Evolutionary conservation across 2,113 vertebrate species (phyloP), one percentile per base, ranked within the genome.

Genomic region (Chascanopsetta lugubris): DNA sequence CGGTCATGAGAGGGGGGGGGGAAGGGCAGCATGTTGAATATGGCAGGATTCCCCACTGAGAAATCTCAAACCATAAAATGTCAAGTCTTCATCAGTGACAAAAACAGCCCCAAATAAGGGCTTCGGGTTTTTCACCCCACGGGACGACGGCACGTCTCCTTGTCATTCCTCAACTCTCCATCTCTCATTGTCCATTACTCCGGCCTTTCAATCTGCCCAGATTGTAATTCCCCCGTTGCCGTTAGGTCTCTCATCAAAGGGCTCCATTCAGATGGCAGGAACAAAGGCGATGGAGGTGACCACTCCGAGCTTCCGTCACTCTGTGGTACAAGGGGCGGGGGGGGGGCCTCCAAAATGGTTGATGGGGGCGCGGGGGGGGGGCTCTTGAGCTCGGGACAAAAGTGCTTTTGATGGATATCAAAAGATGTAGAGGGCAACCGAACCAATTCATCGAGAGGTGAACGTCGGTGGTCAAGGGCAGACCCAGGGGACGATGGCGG

Each of bases 281-380:
- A 93, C 91, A 93, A 92, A 89, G 86, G 84, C 76, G 85, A 91
- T 57, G 65, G 87, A 90, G 85, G 90, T 89, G 89, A 89, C 89
- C 73, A 87, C 77, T 87, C 85, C 59, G 69, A 68, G 67, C 79
- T 80, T 75, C 36, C 36, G 76, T 75, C 78, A 67, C 84, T 79
- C 79, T n/a, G 27, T 71, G 78, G 84, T 66, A 84, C 77, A 77
- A 80, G 66, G 63, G 47, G 63, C 76, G 47, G 63, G 60, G 72
- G 75, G 47, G 63, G 60, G 72, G 75, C 77, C 56, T 69, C 84
- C 60, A 79, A 85, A 83, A 75, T 29, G 10, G 43, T 53, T 38
- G 36, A 55, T 34, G 72, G 57, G 69, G 87, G 70, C 81, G 82
- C 40, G 36, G 51, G 34, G 72, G 57, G 69, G 87, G 70, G 80